Evolutionary conservation across 1,140 invertebrate species (phyloP).

Genomic region (Theocolax elegans): DNA sequence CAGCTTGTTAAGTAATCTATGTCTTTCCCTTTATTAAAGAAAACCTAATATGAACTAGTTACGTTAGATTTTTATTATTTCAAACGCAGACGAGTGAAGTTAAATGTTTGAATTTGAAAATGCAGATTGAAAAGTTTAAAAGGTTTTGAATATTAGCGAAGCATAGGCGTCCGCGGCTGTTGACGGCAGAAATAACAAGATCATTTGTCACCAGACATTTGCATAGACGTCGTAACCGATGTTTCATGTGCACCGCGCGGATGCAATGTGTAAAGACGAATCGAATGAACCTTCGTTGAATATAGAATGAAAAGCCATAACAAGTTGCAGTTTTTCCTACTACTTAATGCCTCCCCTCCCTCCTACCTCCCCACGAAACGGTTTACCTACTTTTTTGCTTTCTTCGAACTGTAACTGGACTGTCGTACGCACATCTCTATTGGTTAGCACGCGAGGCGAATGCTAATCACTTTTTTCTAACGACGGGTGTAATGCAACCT

Average conservation of each 20-base stretch:
- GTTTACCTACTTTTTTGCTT: background rate
- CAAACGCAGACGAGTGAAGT: too few species aligned
- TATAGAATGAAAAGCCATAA: background rate
- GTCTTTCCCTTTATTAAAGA: too few species aligned
- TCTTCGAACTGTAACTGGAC: background rate
- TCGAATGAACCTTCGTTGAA: conserved; percentile 41
- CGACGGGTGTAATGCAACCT: background rate
- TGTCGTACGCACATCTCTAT: conserved; percentile 31
- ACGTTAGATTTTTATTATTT: too few species aligned
- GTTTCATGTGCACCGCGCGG: conserved; percentile 25
- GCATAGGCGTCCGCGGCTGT: background rate
- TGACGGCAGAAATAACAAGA: conserved; percentile 53
- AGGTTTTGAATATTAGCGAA: conserved; percentile 11
- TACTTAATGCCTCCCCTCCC: background rate
- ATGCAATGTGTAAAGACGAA: conserved; percentile 42
- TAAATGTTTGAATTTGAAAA: too few species aligned
- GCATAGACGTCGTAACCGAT: conserved; percentile 51
- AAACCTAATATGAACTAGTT: too few species aligned
- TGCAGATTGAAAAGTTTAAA: background rate
- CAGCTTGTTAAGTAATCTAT: too few species aligned
- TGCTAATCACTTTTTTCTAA: conserved; percentile 22
- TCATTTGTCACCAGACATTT: conserved; percentile 60
- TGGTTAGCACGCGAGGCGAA: background rate
- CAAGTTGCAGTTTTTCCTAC: background rate
- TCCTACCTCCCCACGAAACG: too few species aligned